Evolutionary conservation across 2,797 vertebrate genomes (phyloP).

Genomic region (Enteromius trimaculatus): DNA sequence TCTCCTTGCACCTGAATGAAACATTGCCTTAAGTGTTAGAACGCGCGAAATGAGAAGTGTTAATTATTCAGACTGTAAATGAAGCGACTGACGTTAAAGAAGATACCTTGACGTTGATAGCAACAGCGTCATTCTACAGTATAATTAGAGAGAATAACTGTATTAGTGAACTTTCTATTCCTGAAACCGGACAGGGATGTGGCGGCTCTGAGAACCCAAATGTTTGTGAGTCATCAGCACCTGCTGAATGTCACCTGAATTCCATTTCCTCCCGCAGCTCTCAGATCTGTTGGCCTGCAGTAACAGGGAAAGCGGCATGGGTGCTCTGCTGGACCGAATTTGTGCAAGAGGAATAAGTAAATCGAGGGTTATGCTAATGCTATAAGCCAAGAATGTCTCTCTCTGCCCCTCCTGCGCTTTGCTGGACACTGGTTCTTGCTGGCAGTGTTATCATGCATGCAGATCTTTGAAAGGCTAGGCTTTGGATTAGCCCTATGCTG

Average conservation of each 20-base stretch:
- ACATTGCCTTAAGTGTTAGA: conserved; percentile 43
- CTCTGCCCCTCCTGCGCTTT: conserved; percentile 43
- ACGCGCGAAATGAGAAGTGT: conserved; percentile 22
- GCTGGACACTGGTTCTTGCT: conserved; percentile 52
- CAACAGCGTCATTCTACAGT: background rate
- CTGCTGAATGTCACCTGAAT: conserved; percentile 58
- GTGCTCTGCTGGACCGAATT: conserved; percentile 24
- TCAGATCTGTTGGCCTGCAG: conserved; percentile 36
- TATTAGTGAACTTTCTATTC: conserved; percentile 8
- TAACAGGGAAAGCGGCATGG: conserved; percentile 5
- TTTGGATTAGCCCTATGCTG: conserved; percentile 56
- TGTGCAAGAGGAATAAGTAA: conserved; percentile 14
- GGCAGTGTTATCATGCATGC: conserved; percentile 39
- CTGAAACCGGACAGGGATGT: background rate
- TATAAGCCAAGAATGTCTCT: background rate
- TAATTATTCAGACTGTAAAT: conserved; percentile 55
- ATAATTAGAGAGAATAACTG: conserved; percentile 1
- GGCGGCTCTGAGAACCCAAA: conserved; percentile 16
- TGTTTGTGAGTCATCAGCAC: conserved; percentile 46
- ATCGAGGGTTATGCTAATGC: conserved; percentile 16
- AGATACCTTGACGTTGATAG: background rate
- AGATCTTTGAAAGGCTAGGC: conserved; percentile 35
- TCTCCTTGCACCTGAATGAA: conserved; percentile 46
- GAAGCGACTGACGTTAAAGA: conserved; percentile 13
- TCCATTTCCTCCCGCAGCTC: conserved; percentile 39